Evolutionary conservation across 1,140 invertebrate species (phyloP).

Genomic region (Neodiprion lecontei): DNA sequence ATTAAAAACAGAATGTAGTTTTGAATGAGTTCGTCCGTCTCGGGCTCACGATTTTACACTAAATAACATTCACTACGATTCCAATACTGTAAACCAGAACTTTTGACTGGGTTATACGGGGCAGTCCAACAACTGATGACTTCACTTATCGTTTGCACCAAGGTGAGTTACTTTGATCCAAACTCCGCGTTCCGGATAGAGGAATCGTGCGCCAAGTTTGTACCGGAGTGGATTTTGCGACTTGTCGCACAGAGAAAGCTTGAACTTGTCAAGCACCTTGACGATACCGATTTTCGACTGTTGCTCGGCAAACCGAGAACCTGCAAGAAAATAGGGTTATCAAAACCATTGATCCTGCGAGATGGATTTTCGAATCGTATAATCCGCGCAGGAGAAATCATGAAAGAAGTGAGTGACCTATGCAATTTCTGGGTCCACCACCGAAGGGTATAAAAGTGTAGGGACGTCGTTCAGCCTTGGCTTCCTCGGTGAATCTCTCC

Average conservation of each 20-base stretch:
- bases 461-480: constrained; percentile 46
- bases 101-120: no score
- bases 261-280: not conserved
- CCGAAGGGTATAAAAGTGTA: constrained; percentile 66
- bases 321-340: not conserved
- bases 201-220: not conserved
- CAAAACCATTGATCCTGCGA: no score
- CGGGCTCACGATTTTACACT: no score
- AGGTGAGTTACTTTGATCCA: not conserved
- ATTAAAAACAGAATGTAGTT: no score
- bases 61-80: no score
- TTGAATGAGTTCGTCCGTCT: no score
- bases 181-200: not conserved
- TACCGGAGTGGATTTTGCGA: not conserved
- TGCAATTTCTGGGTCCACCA: constrained; percentile 65
- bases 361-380: no score
- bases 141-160: not conserved
- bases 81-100: no score
- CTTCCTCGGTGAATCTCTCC: constrained; percentile 68
- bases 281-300: not conserved
- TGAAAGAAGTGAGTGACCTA: constrained; percentile 45
- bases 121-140: no score
- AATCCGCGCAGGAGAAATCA: no score
- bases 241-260: not conserved
- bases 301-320: not conserved